phyloP scores from a whole-genome alignment of 2,113 vertebrate genomes.

The Cyanocitta stelleri region DNA sequence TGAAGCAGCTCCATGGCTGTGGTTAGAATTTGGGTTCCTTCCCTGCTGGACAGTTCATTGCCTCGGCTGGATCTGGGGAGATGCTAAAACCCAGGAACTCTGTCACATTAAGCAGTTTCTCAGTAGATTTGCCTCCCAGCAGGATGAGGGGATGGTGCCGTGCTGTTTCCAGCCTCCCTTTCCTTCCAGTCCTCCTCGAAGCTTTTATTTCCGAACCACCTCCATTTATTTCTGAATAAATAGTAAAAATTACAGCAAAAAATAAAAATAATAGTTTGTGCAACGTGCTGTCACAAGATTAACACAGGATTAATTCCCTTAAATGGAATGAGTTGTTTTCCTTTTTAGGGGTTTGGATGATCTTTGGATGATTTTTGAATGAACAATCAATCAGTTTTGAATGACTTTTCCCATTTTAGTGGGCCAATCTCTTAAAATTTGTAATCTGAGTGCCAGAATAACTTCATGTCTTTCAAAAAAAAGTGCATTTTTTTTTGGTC shows the following conservation, averaged over 20 bases:
- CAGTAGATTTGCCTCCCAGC: neutral
- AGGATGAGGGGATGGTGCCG: neutral
- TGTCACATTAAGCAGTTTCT: neutral
- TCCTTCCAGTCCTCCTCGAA: neutral
- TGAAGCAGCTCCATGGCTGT: neutral
- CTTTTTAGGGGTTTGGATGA: neutral
- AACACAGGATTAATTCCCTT: neutral
- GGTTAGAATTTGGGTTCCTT: neutral
- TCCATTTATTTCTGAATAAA: neutral
- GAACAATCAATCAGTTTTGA: neutral
- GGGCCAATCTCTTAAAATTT: neutral
- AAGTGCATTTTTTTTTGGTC: neutral
- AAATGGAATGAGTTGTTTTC: neutral
- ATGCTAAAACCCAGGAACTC: neutral
- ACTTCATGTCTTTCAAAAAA: neutral
- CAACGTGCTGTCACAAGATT: neutral
- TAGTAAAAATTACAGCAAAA: neutral
- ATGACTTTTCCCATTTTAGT: neutral
- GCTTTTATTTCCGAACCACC: neutral
- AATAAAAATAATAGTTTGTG: neutral
- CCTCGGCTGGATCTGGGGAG: neutral
- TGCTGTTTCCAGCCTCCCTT: neutral
- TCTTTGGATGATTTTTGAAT: neutral
- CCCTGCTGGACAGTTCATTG: neutral
- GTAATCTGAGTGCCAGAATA: neutral